phyloP scores from a whole-genome alignment of 2,888 invertebrate species.

The Panopea generosa region DNA sequence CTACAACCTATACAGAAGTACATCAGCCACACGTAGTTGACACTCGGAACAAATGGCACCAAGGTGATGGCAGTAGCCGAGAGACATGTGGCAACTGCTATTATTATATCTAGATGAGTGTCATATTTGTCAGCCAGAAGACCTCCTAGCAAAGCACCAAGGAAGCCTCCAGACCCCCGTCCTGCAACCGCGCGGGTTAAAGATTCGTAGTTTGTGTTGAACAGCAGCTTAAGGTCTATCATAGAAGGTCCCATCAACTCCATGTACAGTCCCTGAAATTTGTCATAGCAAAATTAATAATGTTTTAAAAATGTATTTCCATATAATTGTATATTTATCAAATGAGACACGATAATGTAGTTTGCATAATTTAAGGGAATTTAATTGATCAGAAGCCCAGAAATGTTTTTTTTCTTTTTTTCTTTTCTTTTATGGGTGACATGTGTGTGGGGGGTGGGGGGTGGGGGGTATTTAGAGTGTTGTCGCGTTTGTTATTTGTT shows the following conservation, averaged over 20 bases:
- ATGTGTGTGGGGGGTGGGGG: no score
- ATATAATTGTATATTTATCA: no score
- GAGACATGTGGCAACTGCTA: slow-evolving; percentile 17
- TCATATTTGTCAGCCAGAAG: slow-evolving; percentile 33
- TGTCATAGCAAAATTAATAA: no score
- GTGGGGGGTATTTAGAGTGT: no score
- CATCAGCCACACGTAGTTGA: slow-evolving; percentile 40
- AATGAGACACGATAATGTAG: no score
- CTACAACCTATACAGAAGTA: slow-evolving; percentile 25
- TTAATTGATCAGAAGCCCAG: no score
- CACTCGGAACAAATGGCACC: slow-evolving; percentile 19
- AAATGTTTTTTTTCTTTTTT: no score
- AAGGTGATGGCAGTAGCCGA: slow-evolving; percentile 12
- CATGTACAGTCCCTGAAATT: slow-evolving; percentile 41
- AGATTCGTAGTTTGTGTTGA: slow-evolving; percentile 39
- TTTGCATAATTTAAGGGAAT: no score
- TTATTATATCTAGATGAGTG: slow-evolving; percentile 20
- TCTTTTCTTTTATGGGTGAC: no score
- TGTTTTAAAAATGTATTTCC: no score
- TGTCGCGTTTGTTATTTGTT: no score
- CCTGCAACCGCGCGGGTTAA: slow-evolving; percentile 38
- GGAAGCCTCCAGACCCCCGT: slow-evolving; percentile 38
- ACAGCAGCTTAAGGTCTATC: slow-evolving; percentile 41
- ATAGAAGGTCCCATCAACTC: slow-evolving; percentile 40
- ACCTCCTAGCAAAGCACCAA: slow-evolving; percentile 32